These are phyloP conservation scores for Lycopodina hypogea DNA, from an alignment of 37 sponge, comb jelly and placozoan genomes.

Conservation along the genomic window DNA sequence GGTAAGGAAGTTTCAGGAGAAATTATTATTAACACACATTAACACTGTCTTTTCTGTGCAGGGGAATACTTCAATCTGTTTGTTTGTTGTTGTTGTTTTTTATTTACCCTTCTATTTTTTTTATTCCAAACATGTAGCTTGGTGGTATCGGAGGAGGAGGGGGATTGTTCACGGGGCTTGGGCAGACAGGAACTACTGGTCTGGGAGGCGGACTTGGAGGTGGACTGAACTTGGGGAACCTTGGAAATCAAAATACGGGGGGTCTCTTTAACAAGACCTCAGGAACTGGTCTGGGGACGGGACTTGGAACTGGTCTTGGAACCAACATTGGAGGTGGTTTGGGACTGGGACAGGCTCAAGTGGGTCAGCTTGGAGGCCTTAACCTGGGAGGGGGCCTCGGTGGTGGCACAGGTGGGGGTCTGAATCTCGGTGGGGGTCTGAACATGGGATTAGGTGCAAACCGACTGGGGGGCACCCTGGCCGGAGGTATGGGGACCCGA, in stretches of 20 bases:
- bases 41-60: too few relatives aligned
- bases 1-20: too few relatives aligned
- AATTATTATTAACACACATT: too few relatives aligned
- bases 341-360: background rate
- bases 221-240: slow-evolving; percentile 6
- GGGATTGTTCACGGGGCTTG: background rate
- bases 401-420: slow-evolving; percentile 2
- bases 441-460: slow-evolving; percentile 13
- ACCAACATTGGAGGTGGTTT: slow-evolving; percentile 28
- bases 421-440: slow-evolving; percentile 17
- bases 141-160: slow-evolving; percentile 25
- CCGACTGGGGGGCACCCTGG: slow-evolving; percentile 1
- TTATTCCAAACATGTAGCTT: background rate
- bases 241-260: slow-evolving; percentile 9
- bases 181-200: background rate
- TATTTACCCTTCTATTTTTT: background rate
- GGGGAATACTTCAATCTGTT: too few relatives aligned
- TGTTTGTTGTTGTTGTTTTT: too few relatives aligned
- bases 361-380: slow-evolving; percentile 23
- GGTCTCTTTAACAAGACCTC: slow-evolving; percentile 26
- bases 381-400: slow-evolving; percentile 50
- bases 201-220: background rate
- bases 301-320: slow-evolving; percentile 7
- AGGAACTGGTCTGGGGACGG: background rate
- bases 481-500: background rate